phyloP scores from a whole-genome alignment of 1,140 invertebrate species.

The Drosophila varians region DNA sequence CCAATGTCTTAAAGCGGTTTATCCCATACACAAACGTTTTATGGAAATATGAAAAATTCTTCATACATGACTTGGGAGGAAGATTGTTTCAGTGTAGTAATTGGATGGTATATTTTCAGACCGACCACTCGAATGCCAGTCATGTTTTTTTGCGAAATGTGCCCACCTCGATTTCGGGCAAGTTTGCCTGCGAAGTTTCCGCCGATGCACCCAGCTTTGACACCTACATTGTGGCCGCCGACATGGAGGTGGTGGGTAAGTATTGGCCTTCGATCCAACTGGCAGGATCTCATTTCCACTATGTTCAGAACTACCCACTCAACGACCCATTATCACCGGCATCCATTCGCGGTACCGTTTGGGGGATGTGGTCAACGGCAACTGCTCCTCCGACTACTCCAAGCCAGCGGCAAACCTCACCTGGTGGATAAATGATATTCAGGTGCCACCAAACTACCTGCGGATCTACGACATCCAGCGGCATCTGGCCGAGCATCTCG shows the following conservation, averaged over 20 bases:
- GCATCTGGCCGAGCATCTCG: constrained; percentile 69
- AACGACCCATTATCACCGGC: constrained; percentile 88
- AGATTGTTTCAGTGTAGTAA: background rate
- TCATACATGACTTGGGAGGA: too few species aligned
- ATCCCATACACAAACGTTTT: too few species aligned
- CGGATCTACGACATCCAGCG: constrained; percentile 70
- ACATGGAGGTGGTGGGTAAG: constrained; percentile 91
- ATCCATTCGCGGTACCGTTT: constrained; percentile 88
- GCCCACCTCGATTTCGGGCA: constrained; percentile 87
- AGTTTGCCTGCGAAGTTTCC: constrained; percentile 92
- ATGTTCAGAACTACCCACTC: constrained; percentile 88
- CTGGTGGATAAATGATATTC: constrained; percentile 92
- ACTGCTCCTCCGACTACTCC: constrained; percentile 90
- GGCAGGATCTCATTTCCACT: background rate
- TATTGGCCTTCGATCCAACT: constrained; percentile 1
- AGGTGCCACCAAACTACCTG: constrained; percentile 78
- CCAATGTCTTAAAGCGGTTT: background rate
- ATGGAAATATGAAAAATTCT: too few species aligned
- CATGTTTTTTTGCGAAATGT: constrained; percentile 86
- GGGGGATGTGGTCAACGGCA: constrained; percentile 89
- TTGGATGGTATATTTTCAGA: constrained; percentile 75
- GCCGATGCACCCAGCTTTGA: constrained; percentile 93
- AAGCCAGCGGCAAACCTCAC: constrained; percentile 92
- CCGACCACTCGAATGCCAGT: constrained; percentile 86
- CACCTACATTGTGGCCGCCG: constrained; percentile 88